phyloP scores from a whole-genome alignment of 2,113 vertebrate genomes.

The Rhodinocichla rosea region DNA sequence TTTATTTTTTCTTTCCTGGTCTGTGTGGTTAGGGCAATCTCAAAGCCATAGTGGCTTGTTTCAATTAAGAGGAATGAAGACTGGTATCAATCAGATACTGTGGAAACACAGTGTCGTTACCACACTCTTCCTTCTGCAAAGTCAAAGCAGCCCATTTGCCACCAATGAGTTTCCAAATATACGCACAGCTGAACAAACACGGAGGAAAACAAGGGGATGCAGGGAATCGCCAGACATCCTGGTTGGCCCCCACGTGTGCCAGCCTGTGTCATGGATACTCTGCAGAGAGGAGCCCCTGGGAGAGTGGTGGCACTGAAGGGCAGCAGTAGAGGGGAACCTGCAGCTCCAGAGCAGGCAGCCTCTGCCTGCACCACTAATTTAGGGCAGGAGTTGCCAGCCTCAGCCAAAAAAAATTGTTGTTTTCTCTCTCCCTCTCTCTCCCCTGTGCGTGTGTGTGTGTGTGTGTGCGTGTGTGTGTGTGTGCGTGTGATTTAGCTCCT shows the following conservation, averaged over 20 bases:
- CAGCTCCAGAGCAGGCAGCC: neutral
- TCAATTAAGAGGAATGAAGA: conserved; percentile 7
- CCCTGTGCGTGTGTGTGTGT: too few species aligned
- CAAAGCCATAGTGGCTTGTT: neutral
- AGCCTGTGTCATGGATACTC: neutral
- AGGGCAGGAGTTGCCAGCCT: neutral
- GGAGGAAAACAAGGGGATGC: neutral
- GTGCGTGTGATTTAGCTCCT: neutral
- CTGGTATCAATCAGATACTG: conserved; percentile 9
- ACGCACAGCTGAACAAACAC: conserved; percentile 57
- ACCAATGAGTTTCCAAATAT: conserved; percentile 32
- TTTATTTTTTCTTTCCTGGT: neutral
- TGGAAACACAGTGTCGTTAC: neutral
- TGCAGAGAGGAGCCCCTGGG: accelerated
- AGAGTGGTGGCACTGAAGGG: neutral
- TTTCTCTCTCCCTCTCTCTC: neutral
- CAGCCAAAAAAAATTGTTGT: neutral
- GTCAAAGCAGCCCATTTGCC: neutral
- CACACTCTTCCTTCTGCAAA: conserved; percentile 5
- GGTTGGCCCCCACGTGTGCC: accelerated
- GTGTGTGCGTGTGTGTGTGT: too few species aligned
- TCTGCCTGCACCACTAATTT: neutral
- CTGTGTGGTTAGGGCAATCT: neutral
- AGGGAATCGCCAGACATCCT: neutral
- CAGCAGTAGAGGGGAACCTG: neutral